A percentile compares a stretch with the other conserved stretches of the same genome.
These are phyloP conservation scores for Drosophila anomalipes DNA, from an alignment of 2,888 invertebrate genomes.

Conservation along the genomic window DNA sequence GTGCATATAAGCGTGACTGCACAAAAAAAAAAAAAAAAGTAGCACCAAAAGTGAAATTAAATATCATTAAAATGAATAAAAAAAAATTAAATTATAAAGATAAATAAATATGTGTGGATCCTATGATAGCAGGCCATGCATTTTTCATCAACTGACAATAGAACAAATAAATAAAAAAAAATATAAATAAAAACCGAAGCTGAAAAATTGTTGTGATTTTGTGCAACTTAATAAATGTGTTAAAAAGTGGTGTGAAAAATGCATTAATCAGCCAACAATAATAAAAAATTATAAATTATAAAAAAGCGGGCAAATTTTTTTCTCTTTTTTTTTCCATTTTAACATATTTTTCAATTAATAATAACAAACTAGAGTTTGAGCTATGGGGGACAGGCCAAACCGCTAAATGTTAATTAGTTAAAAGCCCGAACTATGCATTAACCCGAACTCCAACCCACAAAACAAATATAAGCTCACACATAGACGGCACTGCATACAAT, in stretches of 20 bases:
- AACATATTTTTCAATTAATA: conserved; percentile 76
- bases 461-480: conserved; percentile 34
- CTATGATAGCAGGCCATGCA: conserved; percentile 62
- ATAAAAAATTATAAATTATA: conserved; percentile 69
- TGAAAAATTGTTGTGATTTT: conserved; percentile 72
- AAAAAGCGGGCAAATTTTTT: conserved; percentile 51
- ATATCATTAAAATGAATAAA: conserved; percentile 70
- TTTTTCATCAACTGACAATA: conserved; percentile 73
- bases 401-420: conserved; percentile 84
- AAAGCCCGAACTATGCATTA: conserved; percentile 73
- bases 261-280: conserved; percentile 72
- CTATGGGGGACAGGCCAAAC: conserved; percentile 59
- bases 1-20: conserved; percentile 57
- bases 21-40: conserved; percentile 25
- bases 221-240: conserved; percentile 66
- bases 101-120: conserved; percentile 48
- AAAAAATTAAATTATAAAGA: conserved; percentile 39
- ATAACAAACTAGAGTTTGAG: conserved; percentile 38
- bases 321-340: conserved; percentile 39
- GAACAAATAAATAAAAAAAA: conserved; percentile 6
- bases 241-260: conserved; percentile 68
- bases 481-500: conserved; percentile 16
- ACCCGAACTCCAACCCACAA: conserved; percentile 43
- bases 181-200: conserved; percentile 11
- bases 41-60: conserved; percentile 65